These are phyloP conservation scores for Deroptyus accipitrinus DNA, from an alignment of 2,113 vertebrate species.

Conservation along the genomic window DNA sequence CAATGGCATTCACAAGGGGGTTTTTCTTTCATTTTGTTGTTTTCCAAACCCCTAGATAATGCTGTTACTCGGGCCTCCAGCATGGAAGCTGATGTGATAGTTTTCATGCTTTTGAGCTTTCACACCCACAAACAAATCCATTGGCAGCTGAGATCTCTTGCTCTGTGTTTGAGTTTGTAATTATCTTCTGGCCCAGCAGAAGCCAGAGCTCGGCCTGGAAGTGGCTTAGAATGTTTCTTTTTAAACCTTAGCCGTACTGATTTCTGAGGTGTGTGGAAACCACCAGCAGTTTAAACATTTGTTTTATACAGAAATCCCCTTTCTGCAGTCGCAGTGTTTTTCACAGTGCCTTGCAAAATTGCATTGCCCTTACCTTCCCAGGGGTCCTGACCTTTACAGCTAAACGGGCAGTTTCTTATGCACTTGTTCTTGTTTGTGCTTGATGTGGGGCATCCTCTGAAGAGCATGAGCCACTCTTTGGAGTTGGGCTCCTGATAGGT, in stretches of 20 bases:
- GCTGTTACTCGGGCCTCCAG: background rate
- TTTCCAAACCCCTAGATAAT: background rate
- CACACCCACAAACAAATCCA: background rate
- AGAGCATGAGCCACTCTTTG: background rate
- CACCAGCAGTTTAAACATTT: background rate
- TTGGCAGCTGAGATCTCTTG: background rate
- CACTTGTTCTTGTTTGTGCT: fast-evolving
- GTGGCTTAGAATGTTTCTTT: background rate
- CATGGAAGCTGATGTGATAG: background rate
- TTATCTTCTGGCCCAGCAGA: background rate
- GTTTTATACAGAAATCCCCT: background rate
- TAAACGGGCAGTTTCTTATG: background rate
- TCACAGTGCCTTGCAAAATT: background rate
- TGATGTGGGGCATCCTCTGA: background rate
- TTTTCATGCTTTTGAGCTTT: background rate
- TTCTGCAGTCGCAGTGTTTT: background rate
- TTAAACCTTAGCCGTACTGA: background rate
- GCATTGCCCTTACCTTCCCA: fast-evolving
- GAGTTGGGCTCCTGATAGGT: background rate
- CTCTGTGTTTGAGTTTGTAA: background rate
- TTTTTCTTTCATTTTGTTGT: background rate
- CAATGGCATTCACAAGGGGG: background rate
- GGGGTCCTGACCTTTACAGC: background rate
- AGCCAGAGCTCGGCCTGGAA: background rate
- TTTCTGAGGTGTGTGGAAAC: background rate